Percentiles rank a stretch among this genome's conserved stretches.
Conservation (phyloP, 2,797 vertebrate genomes). For the Micrastur ruficollis region DNA sequence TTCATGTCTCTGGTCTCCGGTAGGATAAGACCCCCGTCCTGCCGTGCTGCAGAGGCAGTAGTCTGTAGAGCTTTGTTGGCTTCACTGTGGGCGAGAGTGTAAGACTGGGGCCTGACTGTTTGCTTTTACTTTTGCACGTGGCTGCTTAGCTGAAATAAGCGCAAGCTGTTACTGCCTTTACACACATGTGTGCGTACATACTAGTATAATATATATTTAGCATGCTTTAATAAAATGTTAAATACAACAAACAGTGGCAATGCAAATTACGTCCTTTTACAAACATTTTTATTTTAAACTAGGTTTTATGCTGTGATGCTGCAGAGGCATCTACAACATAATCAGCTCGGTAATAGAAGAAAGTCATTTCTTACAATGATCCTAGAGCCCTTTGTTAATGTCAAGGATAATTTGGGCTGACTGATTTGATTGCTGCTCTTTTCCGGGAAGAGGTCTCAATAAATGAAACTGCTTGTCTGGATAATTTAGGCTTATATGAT, state of each 20-base stretch:
- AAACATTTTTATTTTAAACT: constrained; percentile 29
- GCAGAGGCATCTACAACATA: constrained; percentile 14
- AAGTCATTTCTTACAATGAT: constrained; percentile 64
- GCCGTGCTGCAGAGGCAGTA: neutral
- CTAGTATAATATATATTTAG: neutral
- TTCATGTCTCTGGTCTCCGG: neutral
- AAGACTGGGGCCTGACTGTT: neutral
- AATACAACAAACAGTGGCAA: constrained; percentile 33
- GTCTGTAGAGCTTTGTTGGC: neutral
- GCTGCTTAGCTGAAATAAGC: neutral
- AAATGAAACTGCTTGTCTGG: constrained; percentile 63
- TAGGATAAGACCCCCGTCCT: neutral
- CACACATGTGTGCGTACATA: neutral
- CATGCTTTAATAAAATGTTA: neutral
- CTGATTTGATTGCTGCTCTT: constrained; percentile 67
- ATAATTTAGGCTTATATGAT: constrained; percentile 66
- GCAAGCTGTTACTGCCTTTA: neutral
- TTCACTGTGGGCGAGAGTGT: too few species aligned
- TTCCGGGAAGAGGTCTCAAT: constrained; percentile 53
- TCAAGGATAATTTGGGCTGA: constrained; percentile 65
- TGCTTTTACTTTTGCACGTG: neutral
- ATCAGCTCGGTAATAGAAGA: constrained; percentile 48
- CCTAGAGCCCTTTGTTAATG: constrained; percentile 65
- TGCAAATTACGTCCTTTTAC: constrained; percentile 37
- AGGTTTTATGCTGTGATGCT: neutral